phyloP scores from a whole-genome alignment of 2,888 invertebrate genomes.

The Drosophila austrosaltans region DNA sequence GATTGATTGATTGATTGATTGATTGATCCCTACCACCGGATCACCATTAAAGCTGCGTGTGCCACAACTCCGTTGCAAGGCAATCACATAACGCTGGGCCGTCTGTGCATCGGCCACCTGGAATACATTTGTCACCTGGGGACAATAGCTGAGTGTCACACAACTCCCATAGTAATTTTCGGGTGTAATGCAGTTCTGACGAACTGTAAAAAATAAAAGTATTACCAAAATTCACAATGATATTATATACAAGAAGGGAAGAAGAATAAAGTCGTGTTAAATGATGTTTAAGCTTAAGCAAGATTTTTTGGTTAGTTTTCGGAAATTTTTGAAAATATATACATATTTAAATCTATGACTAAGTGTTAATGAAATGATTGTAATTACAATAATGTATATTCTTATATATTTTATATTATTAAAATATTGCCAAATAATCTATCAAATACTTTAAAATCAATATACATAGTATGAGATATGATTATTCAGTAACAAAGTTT shows the following conservation, averaged over 20 bases:
- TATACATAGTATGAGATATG: too few relatives aligned
- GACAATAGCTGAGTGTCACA: slow-evolving; percentile 76
- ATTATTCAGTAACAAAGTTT: too few relatives aligned
- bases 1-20: too few relatives aligned
- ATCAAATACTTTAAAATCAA: too few relatives aligned
- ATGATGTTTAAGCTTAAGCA: slow-evolving; percentile 4
- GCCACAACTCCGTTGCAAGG: slow-evolving; percentile 79
- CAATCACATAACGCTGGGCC: slow-evolving; percentile 75
- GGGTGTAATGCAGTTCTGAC: slow-evolving; percentile 79
- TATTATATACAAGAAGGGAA: slow-evolving; percentile 1
- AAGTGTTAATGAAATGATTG: too few relatives aligned
- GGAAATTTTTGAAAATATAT: too few relatives aligned
- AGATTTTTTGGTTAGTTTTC: not conserved
- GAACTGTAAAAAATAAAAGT: slow-evolving; percentile 35
- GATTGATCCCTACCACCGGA: slow-evolving; percentile 76
- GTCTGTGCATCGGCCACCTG: slow-evolving; percentile 60
- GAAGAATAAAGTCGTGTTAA: not conserved
- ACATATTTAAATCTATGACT: too few relatives aligned
- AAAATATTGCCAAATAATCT: too few relatives aligned
- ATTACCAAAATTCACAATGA: not conserved
- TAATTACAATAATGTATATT: too few relatives aligned
- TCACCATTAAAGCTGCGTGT: slow-evolving; percentile 77
- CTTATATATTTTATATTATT: too few relatives aligned
- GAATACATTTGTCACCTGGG: slow-evolving; percentile 76
- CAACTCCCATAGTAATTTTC: slow-evolving; percentile 81